Percentiles rank a stretch among this genome's conserved stretches.
Conservation (phyloP, 2,797 vertebrate species). For the Enteromius thamalakanensis region DNA sequence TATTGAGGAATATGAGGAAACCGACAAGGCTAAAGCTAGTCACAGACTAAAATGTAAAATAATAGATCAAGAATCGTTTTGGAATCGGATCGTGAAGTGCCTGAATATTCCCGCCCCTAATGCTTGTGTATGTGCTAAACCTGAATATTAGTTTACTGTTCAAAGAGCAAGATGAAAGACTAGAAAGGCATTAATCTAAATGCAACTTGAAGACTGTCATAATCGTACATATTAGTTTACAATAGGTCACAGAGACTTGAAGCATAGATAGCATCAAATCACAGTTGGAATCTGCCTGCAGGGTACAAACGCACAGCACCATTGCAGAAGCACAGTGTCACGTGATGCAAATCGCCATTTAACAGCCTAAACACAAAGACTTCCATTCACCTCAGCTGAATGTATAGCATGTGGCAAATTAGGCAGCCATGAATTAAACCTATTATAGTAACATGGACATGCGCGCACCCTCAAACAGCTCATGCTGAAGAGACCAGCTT, state of each 20-base stretch:
- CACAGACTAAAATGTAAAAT: no score
- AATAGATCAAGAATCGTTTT: no score
- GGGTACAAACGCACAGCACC: not conserved
- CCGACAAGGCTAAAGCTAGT: no score
- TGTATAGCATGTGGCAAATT: conserved; percentile 43
- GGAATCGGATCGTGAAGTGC: no score
- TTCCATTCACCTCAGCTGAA: conserved; percentile 52
- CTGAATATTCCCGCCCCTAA: no score
- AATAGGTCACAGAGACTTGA: not conserved
- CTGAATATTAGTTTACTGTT: not conserved
- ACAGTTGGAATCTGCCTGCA: not conserved
- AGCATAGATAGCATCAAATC: not conserved
- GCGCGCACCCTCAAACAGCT: conserved; percentile 13
- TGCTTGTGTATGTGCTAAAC: not conserved
- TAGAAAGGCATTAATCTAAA: not conserved
- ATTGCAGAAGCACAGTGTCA: not conserved
- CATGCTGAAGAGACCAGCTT: not conserved
- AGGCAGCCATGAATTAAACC: conserved; percentile 33
- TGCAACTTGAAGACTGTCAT: not conserved
- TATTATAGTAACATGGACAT: conserved; percentile 27
- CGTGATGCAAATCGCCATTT: conserved; percentile 2
- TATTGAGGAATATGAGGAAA: no score
- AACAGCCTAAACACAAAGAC: conserved; percentile 37
- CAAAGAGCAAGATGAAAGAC: not conserved
- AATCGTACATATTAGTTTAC: not conserved